Evolutionary conservation across 2,113 vertebrate genomes (phyloP).

Genomic region (Mirounga angustirostris): DNA sequence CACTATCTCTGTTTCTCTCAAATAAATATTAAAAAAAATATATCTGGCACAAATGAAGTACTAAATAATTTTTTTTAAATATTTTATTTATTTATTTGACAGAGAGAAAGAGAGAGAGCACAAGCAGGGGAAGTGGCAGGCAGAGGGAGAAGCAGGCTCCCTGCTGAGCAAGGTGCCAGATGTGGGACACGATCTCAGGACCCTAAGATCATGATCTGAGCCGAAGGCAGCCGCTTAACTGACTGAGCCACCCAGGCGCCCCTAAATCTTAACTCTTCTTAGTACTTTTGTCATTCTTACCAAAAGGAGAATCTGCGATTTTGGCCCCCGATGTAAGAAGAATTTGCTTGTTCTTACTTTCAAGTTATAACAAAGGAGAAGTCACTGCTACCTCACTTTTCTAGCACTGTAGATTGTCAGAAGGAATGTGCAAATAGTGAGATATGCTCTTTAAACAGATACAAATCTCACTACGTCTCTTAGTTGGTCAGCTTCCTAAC

Average conservation of each 20-base stretch:
- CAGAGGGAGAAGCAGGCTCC: too few relatives aligned
- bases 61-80: not conserved
- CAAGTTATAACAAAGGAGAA: not conserved
- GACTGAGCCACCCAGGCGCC: too few relatives aligned
- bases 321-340: not conserved
- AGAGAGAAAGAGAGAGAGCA: too few relatives aligned
- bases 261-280: not conserved
- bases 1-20: too few relatives aligned
- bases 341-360: not conserved
- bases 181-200: too few relatives aligned
- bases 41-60: not conserved
- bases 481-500: not conserved
- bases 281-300: not conserved
- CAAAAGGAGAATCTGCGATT: not conserved
- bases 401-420: not conserved
- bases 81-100: too few relatives aligned
- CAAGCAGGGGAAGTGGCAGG: too few relatives aligned
- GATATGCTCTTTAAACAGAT: not conserved
- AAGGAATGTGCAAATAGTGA: not conserved
- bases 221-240: too few relatives aligned
- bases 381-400: not conserved
- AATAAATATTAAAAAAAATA: too few relatives aligned
- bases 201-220: too few relatives aligned
- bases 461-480: not conserved
- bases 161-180: too few relatives aligned